Percentiles rank a stretch among this genome's conserved stretches.
phyloP scores from a whole-genome alignment of 2,113 vertebrate genomes.

The Psephotus haematonotus region DNA sequence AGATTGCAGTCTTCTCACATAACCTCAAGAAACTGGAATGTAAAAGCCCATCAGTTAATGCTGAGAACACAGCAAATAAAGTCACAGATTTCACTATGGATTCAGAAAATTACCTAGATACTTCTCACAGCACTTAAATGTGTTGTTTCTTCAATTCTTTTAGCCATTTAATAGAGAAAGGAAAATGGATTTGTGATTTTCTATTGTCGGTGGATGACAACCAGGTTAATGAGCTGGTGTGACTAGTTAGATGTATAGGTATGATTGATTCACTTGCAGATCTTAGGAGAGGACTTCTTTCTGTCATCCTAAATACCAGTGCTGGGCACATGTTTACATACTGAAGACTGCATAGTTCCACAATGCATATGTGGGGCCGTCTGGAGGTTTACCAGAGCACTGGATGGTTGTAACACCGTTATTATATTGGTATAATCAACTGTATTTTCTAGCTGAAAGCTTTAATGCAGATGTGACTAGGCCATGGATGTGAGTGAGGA shows the following conservation, averaged over 20 bases:
- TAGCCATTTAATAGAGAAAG: neutral
- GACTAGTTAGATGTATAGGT: neutral
- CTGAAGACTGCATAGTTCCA: neutral
- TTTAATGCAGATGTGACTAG: neutral
- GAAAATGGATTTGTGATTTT: neutral
- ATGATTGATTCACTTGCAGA: neutral
- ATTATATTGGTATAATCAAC: neutral
- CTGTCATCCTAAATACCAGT: neutral
- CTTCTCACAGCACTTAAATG: neutral
- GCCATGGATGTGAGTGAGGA: neutral
- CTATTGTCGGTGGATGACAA: neutral
- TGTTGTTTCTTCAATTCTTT: neutral
- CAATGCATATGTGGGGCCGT: neutral
- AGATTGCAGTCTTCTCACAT: neutral
- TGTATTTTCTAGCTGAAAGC: neutral
- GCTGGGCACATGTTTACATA: neutral
- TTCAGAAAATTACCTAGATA: neutral
- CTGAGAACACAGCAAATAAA: neutral
- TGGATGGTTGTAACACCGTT: neutral
- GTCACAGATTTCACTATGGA: neutral
- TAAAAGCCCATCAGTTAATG: neutral
- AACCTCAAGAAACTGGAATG: neutral
- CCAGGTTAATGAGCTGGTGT: neutral
- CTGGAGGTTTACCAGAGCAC: neutral
- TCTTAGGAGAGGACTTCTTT: neutral